Evolutionary conservation across 53 echinoderm and acorn worm species (phyloP).

Genomic region (Holothuria leucospilota): DNA sequence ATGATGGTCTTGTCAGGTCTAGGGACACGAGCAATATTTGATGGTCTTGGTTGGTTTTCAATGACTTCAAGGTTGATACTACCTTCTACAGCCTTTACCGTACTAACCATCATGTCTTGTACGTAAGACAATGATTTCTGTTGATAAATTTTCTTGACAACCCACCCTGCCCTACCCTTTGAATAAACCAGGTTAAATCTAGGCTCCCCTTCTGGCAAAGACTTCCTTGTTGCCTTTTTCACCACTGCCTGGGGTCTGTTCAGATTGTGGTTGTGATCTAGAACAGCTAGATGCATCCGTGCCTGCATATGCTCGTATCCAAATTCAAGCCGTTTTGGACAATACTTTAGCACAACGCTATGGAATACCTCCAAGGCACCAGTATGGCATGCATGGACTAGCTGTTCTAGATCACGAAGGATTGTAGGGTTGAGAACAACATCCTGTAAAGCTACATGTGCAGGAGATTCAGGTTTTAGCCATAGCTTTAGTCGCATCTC

Average conservation of each 20-base stretch:
- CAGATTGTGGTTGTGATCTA: slow-evolving; percentile 56
- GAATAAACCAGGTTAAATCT: neutral
- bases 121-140: neutral
- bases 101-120: neutral
- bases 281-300: too few species aligned
- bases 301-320: slow-evolving; percentile 29
- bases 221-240: neutral
- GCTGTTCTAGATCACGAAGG: slow-evolving; percentile 31
- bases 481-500: slow-evolving; percentile 15
- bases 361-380: slow-evolving; percentile 62
- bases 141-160: neutral
- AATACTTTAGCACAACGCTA: slow-evolving; percentile 41
- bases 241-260: slow-evolving; percentile 29
- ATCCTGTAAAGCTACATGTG: slow-evolving; percentile 33
- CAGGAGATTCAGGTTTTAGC: slow-evolving; percentile 39
- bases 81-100: neutral
- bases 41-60: neutral
- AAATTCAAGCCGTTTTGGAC: slow-evolving; percentile 57
- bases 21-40: neutral
- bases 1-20: neutral
- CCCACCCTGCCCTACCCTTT: neutral
- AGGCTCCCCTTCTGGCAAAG: neutral
- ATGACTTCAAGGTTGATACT: neutral
- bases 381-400: slow-evolving; percentile 62
- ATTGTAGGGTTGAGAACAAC: slow-evolving; percentile 42